Evolutionary conservation across 1,140 invertebrate species (phyloP), one percentile per base, ranked within the genome.

Genomic region (Drosophila leontia): DNA sequence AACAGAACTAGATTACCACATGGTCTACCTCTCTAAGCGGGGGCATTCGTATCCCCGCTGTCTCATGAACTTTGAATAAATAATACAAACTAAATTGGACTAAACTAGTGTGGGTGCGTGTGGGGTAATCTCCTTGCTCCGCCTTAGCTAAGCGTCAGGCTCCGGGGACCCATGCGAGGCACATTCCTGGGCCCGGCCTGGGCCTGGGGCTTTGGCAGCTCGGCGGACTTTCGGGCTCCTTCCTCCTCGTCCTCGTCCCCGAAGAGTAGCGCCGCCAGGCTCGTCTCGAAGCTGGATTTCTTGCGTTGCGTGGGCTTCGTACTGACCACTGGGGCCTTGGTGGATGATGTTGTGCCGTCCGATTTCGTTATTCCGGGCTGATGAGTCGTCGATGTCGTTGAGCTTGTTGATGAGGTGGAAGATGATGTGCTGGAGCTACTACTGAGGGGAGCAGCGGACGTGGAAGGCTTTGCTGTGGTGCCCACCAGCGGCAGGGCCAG

Each of bases 201-300:
- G 39, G 63, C 45, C 56, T 75, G 60, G 35, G 63, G 41, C 60
- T 63, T 78, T 34, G 41, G 47, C 13, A 29, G 15, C 44, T 81
- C 63, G 4, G 69, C 61, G 15, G 90, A 57, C 39, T 80, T 86
- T 29, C 88, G 78, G 3, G 80, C 87, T 12, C 83, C 82, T n/a
- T 68, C 71, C 51, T 86, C 91, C 39, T 83, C 78, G 19, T 90
- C 81, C 35, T 91, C 91, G 15, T 92, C 91, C 7, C 92, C 92
- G 50, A 92, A 92, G 3, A 92, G 80, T 23, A 92, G 37, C 12
- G 91, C 88, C 32, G 85, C 92, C 37, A 92, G 53, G 32, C 91
- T 92, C 7, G 91, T 92, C 56, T 92, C 92, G 51, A 92, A 92
- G 19, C 67, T 84, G 5, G 91, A 86, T 45, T 88, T 90, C 37